Evolutionary conservation across 2,888 invertebrate species (phyloP), one percentile per base, ranked within the genome.

Genomic region (Troides oblongomaculatus): DNA sequence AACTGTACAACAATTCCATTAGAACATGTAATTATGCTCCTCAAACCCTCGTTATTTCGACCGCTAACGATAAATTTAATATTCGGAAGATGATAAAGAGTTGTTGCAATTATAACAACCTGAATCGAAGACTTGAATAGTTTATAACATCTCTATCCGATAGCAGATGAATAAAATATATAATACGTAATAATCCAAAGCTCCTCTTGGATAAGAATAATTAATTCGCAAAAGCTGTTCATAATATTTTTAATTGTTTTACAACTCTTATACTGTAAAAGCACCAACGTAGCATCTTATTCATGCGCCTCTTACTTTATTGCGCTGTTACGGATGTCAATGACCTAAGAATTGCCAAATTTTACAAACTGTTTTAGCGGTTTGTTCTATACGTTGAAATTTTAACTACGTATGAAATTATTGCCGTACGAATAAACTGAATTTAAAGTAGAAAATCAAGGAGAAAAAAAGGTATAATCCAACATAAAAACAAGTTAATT

Each of bases 221-320:
- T 66, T 62, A 39, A 12, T 58, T 14, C 57, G 23, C 21, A 58
- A 23, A 58, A 62, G 50, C 12, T n/a, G 25, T 67, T 56, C 36
- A 39, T 39, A 60, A 66, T 61, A 66, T 23, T 39, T n/a, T 67
- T 57, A 57, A 65, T 58, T 58, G 50, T 69, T 65, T 69, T 57
- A 65, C 39, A 53, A 60, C 30, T 43, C 53, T 70, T 63, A 17
- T 62, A 58, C n/a, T 39, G 56, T 62, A 62, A 21, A 39, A 63
- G 43, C 57, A 53, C 60, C 66, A 17, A 43, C 50, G 63, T 62
- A 62, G 68, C 61, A 62, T 61, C 21, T 62, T 68, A 62, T 63
- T 64, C 67, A 67, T 65, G 59, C 21, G 39, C 65, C 68, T 71
- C 65, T 66, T 66, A 71, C 68, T 68, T 68, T 65, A 68, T 64